phyloP scores from a whole-genome alignment of 2,888 invertebrate species.

The Tupiocoris notatus region DNA sequence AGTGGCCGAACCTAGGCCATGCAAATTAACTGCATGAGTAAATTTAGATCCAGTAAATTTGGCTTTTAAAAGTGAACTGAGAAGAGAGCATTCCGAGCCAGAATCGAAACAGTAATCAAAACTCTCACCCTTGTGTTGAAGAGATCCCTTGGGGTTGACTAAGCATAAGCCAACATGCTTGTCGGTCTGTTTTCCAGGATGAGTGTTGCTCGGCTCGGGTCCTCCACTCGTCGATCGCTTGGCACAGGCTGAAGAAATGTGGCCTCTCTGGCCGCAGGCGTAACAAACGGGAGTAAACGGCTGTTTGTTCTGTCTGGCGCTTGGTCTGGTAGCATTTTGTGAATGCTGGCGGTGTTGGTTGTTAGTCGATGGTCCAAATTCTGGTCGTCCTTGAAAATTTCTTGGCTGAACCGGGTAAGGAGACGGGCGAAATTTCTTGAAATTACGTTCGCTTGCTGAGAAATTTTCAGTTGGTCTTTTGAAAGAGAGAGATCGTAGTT shows the following conservation, averaged over 20 bases:
- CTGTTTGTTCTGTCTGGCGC: not conserved
- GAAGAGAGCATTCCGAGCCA: conserved; percentile 9
- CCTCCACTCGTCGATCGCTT: not conserved
- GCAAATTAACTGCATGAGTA: not conserved
- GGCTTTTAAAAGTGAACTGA: not conserved
- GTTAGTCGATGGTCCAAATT: not conserved
- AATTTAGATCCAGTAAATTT: not conserved
- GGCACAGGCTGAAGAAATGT: not conserved
- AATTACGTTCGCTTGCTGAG: not conserved
- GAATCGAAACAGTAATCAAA: not conserved
- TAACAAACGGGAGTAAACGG: conserved; percentile 3
- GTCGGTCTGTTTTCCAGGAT: not conserved
- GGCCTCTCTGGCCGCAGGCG: conserved; percentile 1
- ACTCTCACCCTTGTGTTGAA: not conserved
- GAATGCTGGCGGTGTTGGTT: not conserved
- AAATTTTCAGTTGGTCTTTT: not conserved
- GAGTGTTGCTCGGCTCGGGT: not conserved
- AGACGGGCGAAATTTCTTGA: conserved; percentile 5
- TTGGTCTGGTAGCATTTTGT: not conserved
- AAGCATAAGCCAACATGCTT: conserved; percentile 1
- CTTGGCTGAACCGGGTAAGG: not conserved
- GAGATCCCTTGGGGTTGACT: conserved; percentile 7
- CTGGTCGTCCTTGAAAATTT: not conserved
- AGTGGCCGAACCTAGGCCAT: not conserved
- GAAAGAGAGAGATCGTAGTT: not conserved